A percentile compares a stretch with the other conserved stretches of the same genome.
These are phyloP conservation scores for Chydorus sphaericus DNA, from an alignment of 2,888 invertebrate genomes.

Conservation along the genomic window DNA sequence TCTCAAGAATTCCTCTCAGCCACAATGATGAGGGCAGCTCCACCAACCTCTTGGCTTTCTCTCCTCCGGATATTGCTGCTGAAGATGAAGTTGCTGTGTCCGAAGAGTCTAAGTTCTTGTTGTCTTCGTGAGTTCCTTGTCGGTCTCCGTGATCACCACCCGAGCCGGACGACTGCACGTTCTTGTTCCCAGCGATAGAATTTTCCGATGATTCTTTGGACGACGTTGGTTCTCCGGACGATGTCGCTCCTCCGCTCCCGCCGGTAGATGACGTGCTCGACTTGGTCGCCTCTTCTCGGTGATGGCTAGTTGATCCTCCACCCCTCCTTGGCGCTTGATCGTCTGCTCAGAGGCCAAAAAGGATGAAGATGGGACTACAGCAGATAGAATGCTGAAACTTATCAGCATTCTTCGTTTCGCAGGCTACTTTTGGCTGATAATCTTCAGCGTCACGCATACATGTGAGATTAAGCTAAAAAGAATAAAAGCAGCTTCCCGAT, in stretches of 20 bases:
- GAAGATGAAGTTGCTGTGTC: background rate
- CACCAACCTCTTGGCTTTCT: constrained; percentile 22
- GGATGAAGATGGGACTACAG: too few relatives aligned
- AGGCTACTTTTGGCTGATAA: too few relatives aligned
- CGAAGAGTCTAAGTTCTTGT: constrained; percentile 25
- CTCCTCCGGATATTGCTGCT: constrained; percentile 10
- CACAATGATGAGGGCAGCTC: constrained; percentile 7
- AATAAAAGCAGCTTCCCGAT: too few relatives aligned
- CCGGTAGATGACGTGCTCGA: background rate
- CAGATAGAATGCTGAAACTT: too few relatives aligned
- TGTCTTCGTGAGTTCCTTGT: constrained; percentile 40
- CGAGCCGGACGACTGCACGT: constrained; percentile 28
- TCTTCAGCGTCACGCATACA: too few relatives aligned
- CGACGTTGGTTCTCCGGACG: background rate
- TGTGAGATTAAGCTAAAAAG: too few relatives aligned
- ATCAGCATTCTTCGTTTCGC: too few relatives aligned
- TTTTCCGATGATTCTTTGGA: background rate
- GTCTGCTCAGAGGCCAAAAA: too few relatives aligned
- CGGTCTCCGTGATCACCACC: constrained; percentile 37
- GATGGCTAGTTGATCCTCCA: too few relatives aligned
- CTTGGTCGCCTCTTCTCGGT: too few relatives aligned
- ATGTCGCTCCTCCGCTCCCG: background rate
- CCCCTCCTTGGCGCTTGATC: too few relatives aligned
- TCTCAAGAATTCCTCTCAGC: background rate
- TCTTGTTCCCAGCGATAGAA: background rate